A percentile compares a stretch with the other conserved stretches of the same genome.
Conservation (phyloP, 30 jellyfish, hydroid and myxozoan species). For the Pelagia noctiluca region DNA sequence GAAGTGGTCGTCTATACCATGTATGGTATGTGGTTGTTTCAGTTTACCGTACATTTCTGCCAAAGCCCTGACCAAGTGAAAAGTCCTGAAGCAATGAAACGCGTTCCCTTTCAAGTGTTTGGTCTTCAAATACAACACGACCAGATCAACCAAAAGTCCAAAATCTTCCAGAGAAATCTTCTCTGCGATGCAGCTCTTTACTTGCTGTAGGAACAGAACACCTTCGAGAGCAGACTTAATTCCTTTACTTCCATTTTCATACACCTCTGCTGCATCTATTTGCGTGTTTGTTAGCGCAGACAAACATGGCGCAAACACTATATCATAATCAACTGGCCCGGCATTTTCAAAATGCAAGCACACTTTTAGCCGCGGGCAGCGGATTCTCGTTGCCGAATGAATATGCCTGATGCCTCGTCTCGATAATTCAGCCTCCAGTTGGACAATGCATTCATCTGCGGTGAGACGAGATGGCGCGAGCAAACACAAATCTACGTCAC, state of each 20-base stretch:
- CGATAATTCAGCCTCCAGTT: constrained; percentile 66
- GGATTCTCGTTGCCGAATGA: constrained; percentile 80
- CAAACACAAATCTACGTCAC: constrained; percentile 90
- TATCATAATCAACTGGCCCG: constrained; percentile 79
- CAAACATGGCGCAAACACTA: constrained; percentile 82
- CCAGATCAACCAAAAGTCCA: constrained; percentile 76
- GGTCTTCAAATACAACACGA: constrained; percentile 64
- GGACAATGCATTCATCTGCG: constrained; percentile 66
- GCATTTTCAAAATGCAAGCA: constrained; percentile 57
- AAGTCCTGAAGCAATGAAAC: constrained; percentile 89
- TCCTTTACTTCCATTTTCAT: constrained; percentile 39
- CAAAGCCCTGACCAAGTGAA: constrained; percentile 83
- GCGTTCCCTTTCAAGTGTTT: constrained; percentile 92
- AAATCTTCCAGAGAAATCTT: constrained; percentile 44
- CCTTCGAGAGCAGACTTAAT: constrained; percentile 86
- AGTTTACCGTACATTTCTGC: constrained; percentile 66
- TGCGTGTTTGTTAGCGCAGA: neutral
- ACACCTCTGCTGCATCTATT: constrained; percentile 5
- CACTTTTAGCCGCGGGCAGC: constrained; percentile 94
- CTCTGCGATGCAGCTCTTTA: constrained; percentile 40
- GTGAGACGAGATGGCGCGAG: constrained; percentile 72
- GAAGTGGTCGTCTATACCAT: constrained; percentile 38
- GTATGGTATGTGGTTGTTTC: neutral
- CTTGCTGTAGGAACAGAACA: constrained; percentile 60
- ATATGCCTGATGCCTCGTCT: constrained; percentile 75